Evolutionary conservation across 2,888 invertebrate species (phyloP), one percentile per base, ranked within the genome.

Genomic region (Dasysyrphus tricinctus): DNA sequence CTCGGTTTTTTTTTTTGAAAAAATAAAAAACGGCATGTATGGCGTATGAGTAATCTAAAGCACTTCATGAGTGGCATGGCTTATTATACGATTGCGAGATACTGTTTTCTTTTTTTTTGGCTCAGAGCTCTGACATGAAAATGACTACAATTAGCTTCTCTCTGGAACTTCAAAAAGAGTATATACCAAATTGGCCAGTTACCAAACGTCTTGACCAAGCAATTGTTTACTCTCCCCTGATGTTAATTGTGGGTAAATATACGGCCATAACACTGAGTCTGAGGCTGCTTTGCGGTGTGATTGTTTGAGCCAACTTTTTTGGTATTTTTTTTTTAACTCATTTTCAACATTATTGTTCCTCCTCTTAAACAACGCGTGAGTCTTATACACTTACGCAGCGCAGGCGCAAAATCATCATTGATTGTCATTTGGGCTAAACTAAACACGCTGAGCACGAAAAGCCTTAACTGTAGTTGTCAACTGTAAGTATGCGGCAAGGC

Each of bases 81-180:
- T 76, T 72, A 76, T 80, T 73, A 65, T 69, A 73, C 54, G 57
- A 65, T 37, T 51, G 63, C 44, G 29, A 9, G 54, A 72, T 67
- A 84, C 14, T 24, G 63, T 81, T 85, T 81, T 81, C 77, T 81
- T 85, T 61, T 39, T 19, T 51, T 81, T 80, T 69, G 77, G 74
- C 47, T 42, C 39, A 57, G 80, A 80, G 77, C 59, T 39, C 19
- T 74, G 83, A 79, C 76, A 76, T 59, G 47, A 77, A 80, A 84
- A 84, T 80, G 9, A 77, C 65, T 76, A 73, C 72, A 80, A 77
- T 70, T 61, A 57, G 32, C 69, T 49, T 80, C 65, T 57, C 47
- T 47, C 54, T 47, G 29, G 42, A n/a, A 56, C 16, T 39, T 42
- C 29, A 24, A 42, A 61, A 59, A 39, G 16, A 61, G 24, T 39